Conservation (phyloP, 2,888 invertebrate genomes). For the Dasypolia templi region DNA sequence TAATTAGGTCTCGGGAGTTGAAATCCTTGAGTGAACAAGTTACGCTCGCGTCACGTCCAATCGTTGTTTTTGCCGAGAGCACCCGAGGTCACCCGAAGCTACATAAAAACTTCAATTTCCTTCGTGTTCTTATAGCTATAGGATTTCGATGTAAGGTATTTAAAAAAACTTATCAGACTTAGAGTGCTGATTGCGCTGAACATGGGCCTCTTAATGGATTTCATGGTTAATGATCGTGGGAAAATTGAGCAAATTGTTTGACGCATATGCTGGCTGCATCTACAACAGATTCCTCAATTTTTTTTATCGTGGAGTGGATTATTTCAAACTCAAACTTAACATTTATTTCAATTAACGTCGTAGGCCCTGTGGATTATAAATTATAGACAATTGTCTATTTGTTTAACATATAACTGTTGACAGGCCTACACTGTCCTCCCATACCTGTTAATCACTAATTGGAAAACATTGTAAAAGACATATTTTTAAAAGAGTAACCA, state of each 20-base stretch:
- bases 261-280: too few species aligned
- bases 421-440: too few species aligned
- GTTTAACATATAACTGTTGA: too few species aligned
- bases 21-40: slow-evolving; percentile 52
- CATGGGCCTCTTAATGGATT: slow-evolving; percentile 17
- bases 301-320: background rate
- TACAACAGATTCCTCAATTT: background rate
- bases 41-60: slow-evolving; percentile 36
- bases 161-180: background rate
- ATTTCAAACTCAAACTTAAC: background rate
- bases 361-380: too few species aligned
- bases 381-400: too few species aligned
- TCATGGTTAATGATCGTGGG: slow-evolving; percentile 7
- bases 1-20: slow-evolving; percentile 26
- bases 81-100: slow-evolving; percentile 39
- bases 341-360: background rate
- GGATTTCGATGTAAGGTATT: slow-evolving; percentile 15
- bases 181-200: background rate
- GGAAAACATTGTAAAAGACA: too few species aligned
- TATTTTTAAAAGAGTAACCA: too few species aligned
- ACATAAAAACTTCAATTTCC: slow-evolving; percentile 43
- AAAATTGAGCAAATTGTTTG: background rate
- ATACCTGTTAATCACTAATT: too few species aligned
- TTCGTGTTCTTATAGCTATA: slow-evolving; percentile 22
- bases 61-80: slow-evolving; percentile 49